These are phyloP conservation scores for Onychorhynchus coronatus DNA, from an alignment of 2,113 vertebrate species.

Conservation along the genomic window DNA sequence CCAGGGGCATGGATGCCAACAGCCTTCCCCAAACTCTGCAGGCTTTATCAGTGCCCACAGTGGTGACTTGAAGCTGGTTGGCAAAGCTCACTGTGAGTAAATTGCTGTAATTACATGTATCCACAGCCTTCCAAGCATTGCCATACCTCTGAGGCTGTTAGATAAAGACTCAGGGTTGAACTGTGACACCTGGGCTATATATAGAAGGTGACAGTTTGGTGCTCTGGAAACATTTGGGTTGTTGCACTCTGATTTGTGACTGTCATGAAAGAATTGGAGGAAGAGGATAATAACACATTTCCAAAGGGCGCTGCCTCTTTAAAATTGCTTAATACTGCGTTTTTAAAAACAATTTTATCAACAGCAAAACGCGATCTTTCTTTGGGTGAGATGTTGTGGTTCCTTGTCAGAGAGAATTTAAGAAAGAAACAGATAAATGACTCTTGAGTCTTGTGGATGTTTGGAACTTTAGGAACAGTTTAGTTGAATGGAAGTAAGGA, in stretches of 20 bases:
- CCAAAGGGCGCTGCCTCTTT: background rate
- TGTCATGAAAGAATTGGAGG: slow-evolving; percentile 23
- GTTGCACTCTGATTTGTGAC: background rate
- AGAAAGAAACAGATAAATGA: background rate
- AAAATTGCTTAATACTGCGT: background rate
- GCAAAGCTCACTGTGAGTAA: background rate
- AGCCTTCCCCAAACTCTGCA: background rate
- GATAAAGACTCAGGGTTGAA: background rate
- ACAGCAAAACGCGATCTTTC: background rate
- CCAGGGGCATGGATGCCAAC: background rate
- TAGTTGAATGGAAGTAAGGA: background rate
- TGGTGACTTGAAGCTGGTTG: background rate
- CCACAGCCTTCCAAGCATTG: background rate
- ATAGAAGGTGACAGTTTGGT: background rate
- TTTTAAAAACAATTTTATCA: background rate
- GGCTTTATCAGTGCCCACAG: fast-evolving
- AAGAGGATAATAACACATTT: background rate
- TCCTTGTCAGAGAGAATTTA: background rate
- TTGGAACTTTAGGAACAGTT: background rate
- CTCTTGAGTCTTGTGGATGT: background rate
- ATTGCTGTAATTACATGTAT: background rate
- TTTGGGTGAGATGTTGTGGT: background rate
- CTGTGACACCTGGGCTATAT: background rate
- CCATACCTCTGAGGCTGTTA: background rate
- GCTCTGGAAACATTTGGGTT: background rate